These are phyloP conservation scores for Lumbricus terrestris DNA, from an alignment of 2,888 invertebrate genomes.

Conservation along the genomic window DNA sequence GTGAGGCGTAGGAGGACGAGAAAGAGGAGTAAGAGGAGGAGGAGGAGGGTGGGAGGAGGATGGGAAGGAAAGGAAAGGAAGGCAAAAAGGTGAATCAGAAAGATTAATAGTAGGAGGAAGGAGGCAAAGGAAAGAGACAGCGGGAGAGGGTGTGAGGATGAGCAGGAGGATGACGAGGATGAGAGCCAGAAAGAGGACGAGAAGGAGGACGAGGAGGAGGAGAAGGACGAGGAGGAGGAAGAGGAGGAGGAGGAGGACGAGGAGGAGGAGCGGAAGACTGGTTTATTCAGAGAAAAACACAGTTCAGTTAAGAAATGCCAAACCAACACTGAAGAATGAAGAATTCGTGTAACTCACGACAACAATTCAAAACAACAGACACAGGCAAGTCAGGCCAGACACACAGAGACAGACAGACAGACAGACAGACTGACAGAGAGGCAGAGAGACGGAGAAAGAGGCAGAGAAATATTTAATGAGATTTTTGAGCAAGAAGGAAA, in stretches of 20 bases:
- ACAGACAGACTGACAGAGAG: slow-evolving; percentile 9
- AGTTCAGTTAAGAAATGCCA: neutral
- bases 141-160: no score
- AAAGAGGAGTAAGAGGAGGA: no score
- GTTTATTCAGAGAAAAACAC: neutral
- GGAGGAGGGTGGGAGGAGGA: no score
- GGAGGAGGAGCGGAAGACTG: neutral
- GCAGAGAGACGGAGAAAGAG: slow-evolving; percentile 10
- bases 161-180: no score
- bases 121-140: no score
- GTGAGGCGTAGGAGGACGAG: no score
- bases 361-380: neutral
- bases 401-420: neutral
- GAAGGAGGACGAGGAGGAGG: no score
- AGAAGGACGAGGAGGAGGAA: neutral
- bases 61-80: no score
- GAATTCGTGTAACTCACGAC: neutral
- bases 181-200: no score
- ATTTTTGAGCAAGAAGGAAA: neutral
- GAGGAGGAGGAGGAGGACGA: neutral
- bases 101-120: no score
- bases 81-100: no score
- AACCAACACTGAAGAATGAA: neutral
- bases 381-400: neutral
- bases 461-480: neutral